phyloP scores from a whole-genome alignment of 1,140 invertebrate species.

The Heterodera carotae region DNA sequence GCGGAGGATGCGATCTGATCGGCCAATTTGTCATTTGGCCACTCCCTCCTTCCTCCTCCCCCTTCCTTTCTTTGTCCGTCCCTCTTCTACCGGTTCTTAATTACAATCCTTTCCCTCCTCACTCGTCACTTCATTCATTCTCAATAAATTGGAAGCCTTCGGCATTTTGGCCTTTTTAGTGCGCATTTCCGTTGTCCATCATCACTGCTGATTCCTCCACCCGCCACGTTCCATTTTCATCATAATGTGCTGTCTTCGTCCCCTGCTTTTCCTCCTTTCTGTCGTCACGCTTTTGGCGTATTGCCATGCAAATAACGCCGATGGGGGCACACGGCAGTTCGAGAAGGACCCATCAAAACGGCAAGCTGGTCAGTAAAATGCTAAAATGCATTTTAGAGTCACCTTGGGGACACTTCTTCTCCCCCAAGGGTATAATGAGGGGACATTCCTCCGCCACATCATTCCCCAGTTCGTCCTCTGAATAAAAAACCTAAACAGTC shows the following conservation, averaged over 20 bases:
- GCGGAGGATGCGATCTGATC: not conserved
- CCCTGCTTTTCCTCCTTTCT: not conserved
- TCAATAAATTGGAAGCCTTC: not conserved
- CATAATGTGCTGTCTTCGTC: not conserved
- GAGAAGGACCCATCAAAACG: not conserved
- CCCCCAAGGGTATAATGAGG: no score
- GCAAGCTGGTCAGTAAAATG: conserved; percentile 7
- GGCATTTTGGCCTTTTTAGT: not conserved
- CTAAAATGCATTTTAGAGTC: no score
- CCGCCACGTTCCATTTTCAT: not conserved
- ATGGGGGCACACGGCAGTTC: not conserved
- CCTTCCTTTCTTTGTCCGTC: no score
- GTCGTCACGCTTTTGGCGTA: not conserved
- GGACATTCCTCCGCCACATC: not conserved
- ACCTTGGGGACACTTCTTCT: not conserved
- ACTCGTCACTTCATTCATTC: not conserved
- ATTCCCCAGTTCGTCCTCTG: not conserved
- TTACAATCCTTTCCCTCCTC: no score
- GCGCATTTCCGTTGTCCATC: not conserved
- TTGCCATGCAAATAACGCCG: not conserved
- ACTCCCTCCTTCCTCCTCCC: not conserved
- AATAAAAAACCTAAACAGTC: no score
- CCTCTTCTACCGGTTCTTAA: not conserved
- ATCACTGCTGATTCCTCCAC: no score
- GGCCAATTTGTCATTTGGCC: not conserved